These are phyloP conservation scores for Megalurothrips usitatus DNA, from an alignment of 2,888 invertebrate genomes.

Conservation along the genomic window DNA sequence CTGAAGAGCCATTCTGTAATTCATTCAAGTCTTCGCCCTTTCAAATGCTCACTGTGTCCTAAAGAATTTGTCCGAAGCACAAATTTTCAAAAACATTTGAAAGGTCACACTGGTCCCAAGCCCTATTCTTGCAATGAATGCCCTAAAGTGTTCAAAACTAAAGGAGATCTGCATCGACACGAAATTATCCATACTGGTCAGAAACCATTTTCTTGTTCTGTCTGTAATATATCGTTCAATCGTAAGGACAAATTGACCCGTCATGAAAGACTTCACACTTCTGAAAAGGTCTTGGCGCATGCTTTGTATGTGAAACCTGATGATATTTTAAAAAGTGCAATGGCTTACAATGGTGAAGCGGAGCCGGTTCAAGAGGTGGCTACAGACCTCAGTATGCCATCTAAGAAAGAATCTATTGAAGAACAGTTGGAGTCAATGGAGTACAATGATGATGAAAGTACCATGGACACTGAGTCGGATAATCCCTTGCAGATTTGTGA, in stretches of 20 bases:
- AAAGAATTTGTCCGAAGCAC: slow-evolving; percentile 66
- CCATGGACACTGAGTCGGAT: background rate
- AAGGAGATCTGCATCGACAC: slow-evolving; percentile 63
- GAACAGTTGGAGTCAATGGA: background rate
- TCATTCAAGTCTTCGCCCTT: slow-evolving; percentile 67
- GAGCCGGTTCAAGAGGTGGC: background rate
- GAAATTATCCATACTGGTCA: slow-evolving; percentile 66
- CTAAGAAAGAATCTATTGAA: background rate
- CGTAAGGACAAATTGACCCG: slow-evolving; percentile 62
- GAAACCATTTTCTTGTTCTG: slow-evolving; percentile 66
- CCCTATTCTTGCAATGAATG: slow-evolving; percentile 57
- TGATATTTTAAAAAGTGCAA: background rate
- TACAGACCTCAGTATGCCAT: background rate
- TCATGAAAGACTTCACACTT: slow-evolving; percentile 62
- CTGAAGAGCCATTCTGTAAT: slow-evolving; percentile 59
- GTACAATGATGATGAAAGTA: background rate
- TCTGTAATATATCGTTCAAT: slow-evolving; percentile 59
- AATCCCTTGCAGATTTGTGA: background rate
- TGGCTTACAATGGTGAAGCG: background rate
- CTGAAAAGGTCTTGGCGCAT: background rate
- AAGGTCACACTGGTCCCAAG: slow-evolving; percentile 39
- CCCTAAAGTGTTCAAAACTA: slow-evolving; percentile 66
- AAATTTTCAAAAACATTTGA: slow-evolving; percentile 39
- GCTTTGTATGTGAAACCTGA: background rate
- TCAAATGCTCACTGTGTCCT: slow-evolving; percentile 64